These are phyloP conservation scores for Popillia japonica DNA, from an alignment of 1,140 invertebrate species.

Conservation along the genomic window DNA sequence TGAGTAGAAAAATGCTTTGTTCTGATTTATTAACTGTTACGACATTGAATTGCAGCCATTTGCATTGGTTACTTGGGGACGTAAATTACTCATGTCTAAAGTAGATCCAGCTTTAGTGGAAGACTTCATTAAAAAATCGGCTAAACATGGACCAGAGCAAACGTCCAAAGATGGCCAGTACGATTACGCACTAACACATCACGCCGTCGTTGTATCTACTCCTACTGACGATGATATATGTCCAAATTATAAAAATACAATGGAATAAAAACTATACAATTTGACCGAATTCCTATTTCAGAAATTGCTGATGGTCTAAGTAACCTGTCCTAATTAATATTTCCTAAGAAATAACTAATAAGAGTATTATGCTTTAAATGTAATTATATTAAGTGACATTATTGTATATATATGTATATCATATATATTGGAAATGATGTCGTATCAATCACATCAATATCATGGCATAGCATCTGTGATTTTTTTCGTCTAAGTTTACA, in stretches of 20 bases:
- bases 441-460: not conserved
- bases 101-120: conserved; percentile 67
- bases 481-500: conserved; percentile 17
- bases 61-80: conserved; percentile 81
- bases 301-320: not conserved
- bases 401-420: not conserved
- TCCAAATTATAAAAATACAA: not conserved
- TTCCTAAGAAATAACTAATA: not conserved
- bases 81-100: conserved; percentile 75
- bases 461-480: conserved; percentile 7
- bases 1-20: conserved; percentile 59
- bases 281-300: not conserved
- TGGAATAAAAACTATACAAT: not conserved
- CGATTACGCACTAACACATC: not conserved
- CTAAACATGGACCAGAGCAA: conserved; percentile 72
- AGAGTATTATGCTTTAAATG: conserved; percentile 2
- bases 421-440: not conserved
- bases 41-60: conserved; percentile 69
- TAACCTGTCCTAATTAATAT: not conserved
- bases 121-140: conserved; percentile 73
- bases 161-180: conserved; percentile 72
- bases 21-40: conserved; percentile 44
- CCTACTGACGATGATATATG: not conserved
- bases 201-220: not conserved
- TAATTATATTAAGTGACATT: conserved; percentile 12